Evolutionary conservation across 2,888 invertebrate genomes (phyloP), one percentile per base, ranked within the genome.

Genomic region (Lycophotia porphyrea): DNA sequence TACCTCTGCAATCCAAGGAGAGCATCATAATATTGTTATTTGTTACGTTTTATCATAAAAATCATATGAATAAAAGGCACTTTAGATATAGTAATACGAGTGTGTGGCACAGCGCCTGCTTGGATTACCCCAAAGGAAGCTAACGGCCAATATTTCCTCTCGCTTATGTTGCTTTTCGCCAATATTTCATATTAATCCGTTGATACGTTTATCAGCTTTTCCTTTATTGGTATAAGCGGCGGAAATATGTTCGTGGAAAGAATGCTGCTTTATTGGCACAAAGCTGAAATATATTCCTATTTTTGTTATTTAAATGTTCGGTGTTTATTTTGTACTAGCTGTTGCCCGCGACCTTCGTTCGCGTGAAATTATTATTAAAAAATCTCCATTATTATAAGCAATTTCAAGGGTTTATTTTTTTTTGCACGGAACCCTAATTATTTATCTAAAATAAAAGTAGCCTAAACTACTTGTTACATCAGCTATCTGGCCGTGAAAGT

Each of bases 131-230:
- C 76, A 71, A 87, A 86, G 84, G 85, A 88, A 85, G 79, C 81
- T 81, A 87, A 87, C 84, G 84, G 80, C 79, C 85, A 88, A 87
- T 82, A 89, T 90, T 89, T 88, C 85, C 89, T 88, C 85, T 89
- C 82, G 87, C 88, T 90, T 90, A 89, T 87, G 90, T 90, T 87
- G 85, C 81, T 87, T 87, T 88, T 86, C 84, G 86, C 86, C 89
- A 88, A 91, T 92, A 92, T 91, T 90, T 91, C 89, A 90, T 90
- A 90, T 90, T 92, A 93, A 93, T 92, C 91, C 90, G 83, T 88
- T 87, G 86, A 88, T 86, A 84, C 89, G 82, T 82, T 88, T 88
- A 90, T 91, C 88, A 90, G 90, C 86, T 89, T 88, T 89, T 84
- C 89, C 88, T 82, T 85, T 84, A 87, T 84, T 78, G 82, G 81